phyloP scores from a whole-genome alignment of 2,888 invertebrate genomes.

The Leptopilina drosophilae region DNA sequence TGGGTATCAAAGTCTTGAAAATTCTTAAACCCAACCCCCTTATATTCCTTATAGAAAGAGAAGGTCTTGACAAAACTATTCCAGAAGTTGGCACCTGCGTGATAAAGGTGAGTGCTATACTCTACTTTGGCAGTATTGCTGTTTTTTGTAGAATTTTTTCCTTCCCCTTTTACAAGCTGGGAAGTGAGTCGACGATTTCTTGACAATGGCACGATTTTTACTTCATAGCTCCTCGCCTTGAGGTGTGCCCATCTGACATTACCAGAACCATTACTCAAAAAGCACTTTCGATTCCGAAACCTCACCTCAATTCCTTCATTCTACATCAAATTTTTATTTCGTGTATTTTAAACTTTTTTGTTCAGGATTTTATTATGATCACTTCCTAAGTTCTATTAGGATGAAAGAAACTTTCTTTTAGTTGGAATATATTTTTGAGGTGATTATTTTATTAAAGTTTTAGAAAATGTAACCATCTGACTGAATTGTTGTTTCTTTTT shows the following conservation, averaged over 20 bases:
- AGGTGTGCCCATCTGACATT: slow-evolving; percentile 37
- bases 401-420: no score
- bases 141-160: slow-evolving; percentile 11
- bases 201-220: slow-evolving; percentile 33
- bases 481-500: no score
- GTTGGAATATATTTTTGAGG: no score
- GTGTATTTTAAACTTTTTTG: background rate
- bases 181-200: slow-evolving; percentile 41
- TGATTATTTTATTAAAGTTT: no score
- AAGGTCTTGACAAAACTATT: slow-evolving; percentile 22
- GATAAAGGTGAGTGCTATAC: slow-evolving; percentile 39
- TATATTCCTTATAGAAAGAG: slow-evolving; percentile 5
- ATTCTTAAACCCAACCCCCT: slow-evolving; percentile 44
- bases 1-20: slow-evolving; percentile 58
- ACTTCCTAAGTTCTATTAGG: no score
- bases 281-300: slow-evolving; percentile 26
- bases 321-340: background rate
- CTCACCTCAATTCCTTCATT: slow-evolving; percentile 10
- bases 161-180: background rate
- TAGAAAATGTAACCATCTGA: no score
- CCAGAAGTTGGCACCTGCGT: slow-evolving; percentile 39
- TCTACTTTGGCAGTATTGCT: slow-evolving; percentile 29
- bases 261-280: slow-evolving; percentile 40
- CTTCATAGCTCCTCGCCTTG: background rate
- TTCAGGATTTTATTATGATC: background rate